A percentile compares a stretch with the other conserved stretches of the same genome.
Conservation (phyloP, 2,113 vertebrate genomes). For the Sphaerodactylus townsendi region DNA sequence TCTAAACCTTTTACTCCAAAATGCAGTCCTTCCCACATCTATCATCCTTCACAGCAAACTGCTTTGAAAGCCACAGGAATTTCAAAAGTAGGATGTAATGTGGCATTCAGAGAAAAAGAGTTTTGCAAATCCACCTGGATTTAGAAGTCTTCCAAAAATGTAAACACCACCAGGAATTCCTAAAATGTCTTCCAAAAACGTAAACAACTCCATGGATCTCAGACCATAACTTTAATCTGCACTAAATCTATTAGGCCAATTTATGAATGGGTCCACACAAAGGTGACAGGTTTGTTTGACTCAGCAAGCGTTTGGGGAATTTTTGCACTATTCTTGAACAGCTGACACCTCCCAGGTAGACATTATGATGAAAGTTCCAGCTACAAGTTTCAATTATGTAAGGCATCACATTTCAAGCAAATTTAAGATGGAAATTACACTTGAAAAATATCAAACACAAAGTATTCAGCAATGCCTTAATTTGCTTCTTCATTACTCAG, state of each 20-base stretch:
- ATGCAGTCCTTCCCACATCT: neutral
- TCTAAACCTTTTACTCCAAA: neutral
- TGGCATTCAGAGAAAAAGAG: neutral
- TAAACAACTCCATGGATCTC: neutral
- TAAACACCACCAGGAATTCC: no score
- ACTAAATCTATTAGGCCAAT: constrained; percentile 22
- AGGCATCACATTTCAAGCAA: no score
- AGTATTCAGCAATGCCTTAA: no score
- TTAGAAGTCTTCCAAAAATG: neutral
- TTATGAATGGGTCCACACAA: constrained; percentile 5
- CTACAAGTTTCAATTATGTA: no score
- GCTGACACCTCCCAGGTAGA: neutral
- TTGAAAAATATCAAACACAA: no score
- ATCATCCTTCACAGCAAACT: neutral
- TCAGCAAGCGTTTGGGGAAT: neutral
- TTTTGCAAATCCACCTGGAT: neutral
- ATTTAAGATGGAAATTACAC: no score
- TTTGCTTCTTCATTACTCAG: no score
- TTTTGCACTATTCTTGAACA: neutral
- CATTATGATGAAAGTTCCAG: neutral
- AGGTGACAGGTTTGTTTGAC: neutral
- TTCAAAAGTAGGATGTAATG: neutral
- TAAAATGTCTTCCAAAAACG: neutral
- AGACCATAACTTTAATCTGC: neutral
- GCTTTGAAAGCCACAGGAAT: constrained; percentile 22